Conservation (phyloP, 2,888 invertebrate genomes). For the Antheraea yamamai region DNA sequence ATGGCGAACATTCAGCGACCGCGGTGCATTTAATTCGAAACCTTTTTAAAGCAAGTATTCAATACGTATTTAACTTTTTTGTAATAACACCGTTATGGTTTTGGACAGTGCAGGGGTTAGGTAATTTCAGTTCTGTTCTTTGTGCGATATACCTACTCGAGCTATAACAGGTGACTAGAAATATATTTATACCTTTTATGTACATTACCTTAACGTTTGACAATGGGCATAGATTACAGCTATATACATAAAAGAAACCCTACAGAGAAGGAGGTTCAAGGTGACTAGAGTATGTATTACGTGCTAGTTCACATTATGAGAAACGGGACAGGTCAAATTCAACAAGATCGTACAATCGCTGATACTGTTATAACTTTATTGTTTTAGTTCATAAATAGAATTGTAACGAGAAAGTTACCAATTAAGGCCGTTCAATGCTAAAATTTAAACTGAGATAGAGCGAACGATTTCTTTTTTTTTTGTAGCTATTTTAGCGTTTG, state of each 20-base stretch:
- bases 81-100: no score
- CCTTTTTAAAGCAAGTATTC: no score
- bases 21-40: no score
- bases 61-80: no score
- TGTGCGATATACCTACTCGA: background rate
- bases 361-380: background rate
- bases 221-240: background rate
- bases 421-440: background rate
- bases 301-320: background rate
- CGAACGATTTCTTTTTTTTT: background rate
- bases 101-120: no score
- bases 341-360: background rate
- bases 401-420: background rate
- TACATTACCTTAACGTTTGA: background rate
- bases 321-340: background rate
- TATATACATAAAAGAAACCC: background rate
- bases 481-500: background rate
- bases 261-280: background rate
- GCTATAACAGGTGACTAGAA: background rate
- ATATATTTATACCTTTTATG: background rate
- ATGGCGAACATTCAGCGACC: no score
- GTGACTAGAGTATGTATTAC: background rate
- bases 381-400: background rate
- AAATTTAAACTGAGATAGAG: background rate
- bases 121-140: background rate